These are phyloP conservation scores for Mormyrus iriodes DNA, from an alignment of 2,113 vertebrate genomes.

Conservation along the genomic window DNA sequence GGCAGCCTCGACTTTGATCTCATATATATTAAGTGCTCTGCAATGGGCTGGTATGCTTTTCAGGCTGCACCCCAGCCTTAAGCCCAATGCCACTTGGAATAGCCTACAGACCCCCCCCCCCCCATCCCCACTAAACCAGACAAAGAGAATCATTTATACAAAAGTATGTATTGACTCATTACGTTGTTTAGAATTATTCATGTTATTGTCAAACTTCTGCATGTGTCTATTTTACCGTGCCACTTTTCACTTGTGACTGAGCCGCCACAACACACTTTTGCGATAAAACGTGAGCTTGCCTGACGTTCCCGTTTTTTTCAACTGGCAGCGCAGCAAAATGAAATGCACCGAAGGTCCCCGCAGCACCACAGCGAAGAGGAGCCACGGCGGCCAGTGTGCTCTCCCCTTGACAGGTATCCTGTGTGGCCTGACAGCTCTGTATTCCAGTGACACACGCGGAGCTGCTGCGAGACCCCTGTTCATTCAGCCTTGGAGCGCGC, in stretches of 20 bases:
- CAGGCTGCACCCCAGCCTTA: background rate
- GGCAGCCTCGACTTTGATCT: background rate
- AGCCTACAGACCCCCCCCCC: background rate
- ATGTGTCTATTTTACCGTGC: background rate
- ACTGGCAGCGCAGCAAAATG: background rate
- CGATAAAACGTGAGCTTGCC: background rate
- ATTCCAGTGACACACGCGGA: constrained; percentile 26
- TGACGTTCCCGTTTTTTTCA: background rate
- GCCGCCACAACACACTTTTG: background rate
- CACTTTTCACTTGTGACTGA: background rate
- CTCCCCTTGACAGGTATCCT: constrained; percentile 9
- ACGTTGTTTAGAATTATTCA: background rate
- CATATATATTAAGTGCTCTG: background rate
- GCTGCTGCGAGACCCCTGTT: constrained; percentile 1
- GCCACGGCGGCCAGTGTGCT: background rate
- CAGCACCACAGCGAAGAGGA: background rate
- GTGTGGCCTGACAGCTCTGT: constrained; percentile 26
- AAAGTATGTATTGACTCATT: background rate
- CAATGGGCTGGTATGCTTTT: background rate
- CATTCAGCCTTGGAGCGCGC: constrained; percentile 16
- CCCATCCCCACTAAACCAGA: background rate
- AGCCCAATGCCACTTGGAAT: background rate
- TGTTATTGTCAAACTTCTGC: background rate
- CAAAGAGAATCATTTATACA: background rate
- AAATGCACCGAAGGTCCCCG: background rate